phyloP scores from a whole-genome alignment of 2,113 vertebrate genomes.

The Pionites leucogaster region DNA sequence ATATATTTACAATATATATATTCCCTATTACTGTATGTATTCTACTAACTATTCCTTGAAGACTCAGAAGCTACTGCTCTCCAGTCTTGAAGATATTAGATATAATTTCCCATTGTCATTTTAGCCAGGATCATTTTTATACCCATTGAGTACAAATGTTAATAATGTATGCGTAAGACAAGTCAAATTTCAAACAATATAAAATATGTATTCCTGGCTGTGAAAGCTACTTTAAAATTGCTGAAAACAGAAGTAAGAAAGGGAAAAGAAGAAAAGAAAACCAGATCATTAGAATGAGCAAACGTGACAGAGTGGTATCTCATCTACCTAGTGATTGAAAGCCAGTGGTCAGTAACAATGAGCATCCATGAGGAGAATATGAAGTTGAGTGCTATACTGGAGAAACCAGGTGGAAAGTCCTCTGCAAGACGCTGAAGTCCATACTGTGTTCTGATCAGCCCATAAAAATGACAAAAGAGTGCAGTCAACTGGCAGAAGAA shows the following conservation, averaged over 20 bases:
- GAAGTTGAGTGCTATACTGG: rapidly evolving
- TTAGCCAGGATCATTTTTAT: neutral
- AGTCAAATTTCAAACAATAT: neutral
- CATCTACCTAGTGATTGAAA: neutral
- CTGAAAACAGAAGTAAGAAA: neutral
- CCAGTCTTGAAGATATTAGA: neutral
- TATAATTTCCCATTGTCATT: neutral
- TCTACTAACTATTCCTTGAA: neutral
- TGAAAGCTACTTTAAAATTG: neutral
- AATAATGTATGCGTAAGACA: neutral
- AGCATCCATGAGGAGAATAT: neutral
- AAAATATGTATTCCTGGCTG: neutral
- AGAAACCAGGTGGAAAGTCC: neutral
- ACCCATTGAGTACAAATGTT: neutral
- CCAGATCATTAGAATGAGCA: neutral
- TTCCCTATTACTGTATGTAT: neutral
- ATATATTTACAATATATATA: neutral
- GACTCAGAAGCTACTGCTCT: neutral
- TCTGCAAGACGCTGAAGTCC: neutral
- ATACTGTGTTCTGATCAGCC: neutral
- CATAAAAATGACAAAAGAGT: neutral
- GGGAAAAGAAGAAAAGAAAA: neutral
- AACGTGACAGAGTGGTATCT: neutral
- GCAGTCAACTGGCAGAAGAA: neutral
- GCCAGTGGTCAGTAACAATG: neutral